These are phyloP conservation scores for Anoplolepis gracilipes DNA, from an alignment of 1,140 invertebrate genomes.

Conservation along the genomic window DNA sequence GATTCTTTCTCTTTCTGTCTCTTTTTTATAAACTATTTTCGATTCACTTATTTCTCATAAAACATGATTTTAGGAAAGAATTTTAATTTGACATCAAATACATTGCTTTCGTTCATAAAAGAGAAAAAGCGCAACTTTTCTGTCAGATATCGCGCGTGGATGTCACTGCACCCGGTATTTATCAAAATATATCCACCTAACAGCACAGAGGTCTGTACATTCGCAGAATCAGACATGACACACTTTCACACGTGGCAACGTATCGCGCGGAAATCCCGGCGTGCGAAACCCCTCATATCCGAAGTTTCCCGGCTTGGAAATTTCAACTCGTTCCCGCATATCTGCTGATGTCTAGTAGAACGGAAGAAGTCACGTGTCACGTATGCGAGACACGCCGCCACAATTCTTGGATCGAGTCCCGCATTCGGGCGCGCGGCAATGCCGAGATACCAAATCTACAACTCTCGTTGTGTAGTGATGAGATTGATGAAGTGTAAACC, in stretches of 20 bases:
- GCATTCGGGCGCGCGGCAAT: slow-evolving; percentile 16
- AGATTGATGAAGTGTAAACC: slow-evolving; percentile 58
- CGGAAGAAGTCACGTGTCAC: slow-evolving; percentile 67
- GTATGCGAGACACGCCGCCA: slow-evolving; percentile 59
- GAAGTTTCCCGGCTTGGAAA: slow-evolving; percentile 63
- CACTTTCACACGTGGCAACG: slow-evolving; percentile 46
- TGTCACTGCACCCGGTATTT: slow-evolving; percentile 2
- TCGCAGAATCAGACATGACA: slow-evolving; percentile 44
- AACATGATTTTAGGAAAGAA: background rate
- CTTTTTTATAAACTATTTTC: no score
- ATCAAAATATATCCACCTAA: slow-evolving; percentile 20
- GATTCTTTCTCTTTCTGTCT: background rate
- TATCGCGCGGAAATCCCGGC: slow-evolving; percentile 18
- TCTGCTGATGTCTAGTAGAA: slow-evolving; percentile 42
- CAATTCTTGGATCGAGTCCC: slow-evolving; percentile 49
- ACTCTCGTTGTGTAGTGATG: background rate
- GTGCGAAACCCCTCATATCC: slow-evolving; percentile 58
- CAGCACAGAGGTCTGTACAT: background rate
- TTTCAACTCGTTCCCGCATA: slow-evolving; percentile 65
- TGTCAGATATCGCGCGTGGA: background rate
- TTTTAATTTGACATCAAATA: background rate
- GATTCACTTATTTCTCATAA: background rate
- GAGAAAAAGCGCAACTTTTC: background rate
- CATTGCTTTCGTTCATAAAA: background rate
- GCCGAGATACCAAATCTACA: slow-evolving; percentile 46